Percentiles rank a stretch among this genome's conserved stretches.
Evolutionary conservation across 2,888 invertebrate species (phyloP).

Genomic region (Timandra comae): DNA sequence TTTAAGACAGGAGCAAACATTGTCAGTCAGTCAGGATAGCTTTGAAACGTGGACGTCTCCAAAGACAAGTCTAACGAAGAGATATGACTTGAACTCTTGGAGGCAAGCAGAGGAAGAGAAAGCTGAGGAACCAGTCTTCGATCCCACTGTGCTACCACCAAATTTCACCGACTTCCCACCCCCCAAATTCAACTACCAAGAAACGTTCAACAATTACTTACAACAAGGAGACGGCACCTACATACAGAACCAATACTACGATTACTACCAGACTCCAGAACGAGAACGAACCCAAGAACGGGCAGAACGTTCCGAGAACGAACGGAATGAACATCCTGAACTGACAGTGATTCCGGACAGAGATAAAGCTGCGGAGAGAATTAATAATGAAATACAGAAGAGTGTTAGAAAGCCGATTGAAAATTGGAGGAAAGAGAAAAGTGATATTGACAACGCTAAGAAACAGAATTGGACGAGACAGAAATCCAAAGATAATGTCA

Average conservation of each 20-base stretch:
- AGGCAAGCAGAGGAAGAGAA: constrained; percentile 57
- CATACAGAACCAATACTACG: constrained; percentile 51
- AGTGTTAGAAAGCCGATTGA: constrained; percentile 44
- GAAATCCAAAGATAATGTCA: constrained; percentile 49
- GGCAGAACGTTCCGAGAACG: constrained; percentile 40
- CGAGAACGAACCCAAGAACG: constrained; percentile 20
- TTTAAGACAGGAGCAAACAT: constrained; percentile 43
- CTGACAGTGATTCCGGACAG: background rate
- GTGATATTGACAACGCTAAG: constrained; percentile 47
- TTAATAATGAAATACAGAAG: constrained; percentile 57
- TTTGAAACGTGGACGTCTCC: constrained; percentile 54
- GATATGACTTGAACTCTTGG: constrained; percentile 67
- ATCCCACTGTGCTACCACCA: constrained; percentile 50
- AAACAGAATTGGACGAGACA: constrained; percentile 52
- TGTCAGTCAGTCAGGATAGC: constrained; percentile 39
- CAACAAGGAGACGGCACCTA: constrained; percentile 65
- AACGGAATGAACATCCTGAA: constrained; percentile 8
- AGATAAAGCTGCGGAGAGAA: constrained; percentile 6
- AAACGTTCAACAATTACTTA: constrained; percentile 46
- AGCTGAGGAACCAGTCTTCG: constrained; percentile 47
- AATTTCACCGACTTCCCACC: constrained; percentile 51
- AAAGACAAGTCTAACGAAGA: constrained; percentile 46
- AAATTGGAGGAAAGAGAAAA: constrained; percentile 60
- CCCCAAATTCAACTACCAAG: constrained; percentile 40
- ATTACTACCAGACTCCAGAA: constrained; percentile 28